Percentiles rank a stretch among this genome's conserved stretches.
Conservation (phyloP, 2,113 vertebrate species). For the Cynoglossus semilaevis region DNA sequence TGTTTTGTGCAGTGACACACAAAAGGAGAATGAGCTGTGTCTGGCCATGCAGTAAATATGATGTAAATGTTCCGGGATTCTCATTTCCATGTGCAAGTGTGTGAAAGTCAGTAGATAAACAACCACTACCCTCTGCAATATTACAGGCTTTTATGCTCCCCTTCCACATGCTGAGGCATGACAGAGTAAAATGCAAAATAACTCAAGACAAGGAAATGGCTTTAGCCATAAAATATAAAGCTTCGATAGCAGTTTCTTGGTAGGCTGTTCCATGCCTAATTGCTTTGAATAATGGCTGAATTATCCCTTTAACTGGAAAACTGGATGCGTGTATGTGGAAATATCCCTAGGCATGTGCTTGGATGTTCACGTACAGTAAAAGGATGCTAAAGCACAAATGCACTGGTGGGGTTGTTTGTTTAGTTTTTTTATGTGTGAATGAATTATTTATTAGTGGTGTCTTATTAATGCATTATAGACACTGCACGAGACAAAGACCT, state of each 20-base stretch:
- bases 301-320: slow-evolving; percentile 52
- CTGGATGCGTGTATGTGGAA: slow-evolving; percentile 4
- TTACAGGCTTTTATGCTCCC: not conserved
- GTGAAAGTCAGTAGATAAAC: not conserved
- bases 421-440: slow-evolving; percentile 26
- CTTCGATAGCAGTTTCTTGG: slow-evolving; percentile 32
- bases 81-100: slow-evolving; percentile 21
- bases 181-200: slow-evolving; percentile 35
- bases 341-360: not conserved
- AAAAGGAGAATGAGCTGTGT: slow-evolving; percentile 14
- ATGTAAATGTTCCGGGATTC: slow-evolving; percentile 24
- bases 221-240: slow-evolving; percentile 32
- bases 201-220: slow-evolving; percentile 17
- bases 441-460: slow-evolving; percentile 69
- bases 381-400: slow-evolving; percentile 35
- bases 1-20: slow-evolving; percentile 11
- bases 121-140: slow-evolving; percentile 1
- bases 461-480: slow-evolving; percentile 59
- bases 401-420: slow-evolving; percentile 47
- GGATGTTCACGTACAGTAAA: slow-evolving; percentile 1
- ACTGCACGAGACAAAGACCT: slow-evolving; percentile 58
- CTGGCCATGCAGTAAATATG: slow-evolving; percentile 23
- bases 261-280: slow-evolving; percentile 40
- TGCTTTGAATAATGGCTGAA: slow-evolving; percentile 39
- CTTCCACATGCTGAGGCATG: slow-evolving; percentile 5